Evolutionary conservation across 2,888 invertebrate genomes (phyloP), one percentile per base, ranked within the genome.

Genomic region (Drosophila infuscata): DNA sequence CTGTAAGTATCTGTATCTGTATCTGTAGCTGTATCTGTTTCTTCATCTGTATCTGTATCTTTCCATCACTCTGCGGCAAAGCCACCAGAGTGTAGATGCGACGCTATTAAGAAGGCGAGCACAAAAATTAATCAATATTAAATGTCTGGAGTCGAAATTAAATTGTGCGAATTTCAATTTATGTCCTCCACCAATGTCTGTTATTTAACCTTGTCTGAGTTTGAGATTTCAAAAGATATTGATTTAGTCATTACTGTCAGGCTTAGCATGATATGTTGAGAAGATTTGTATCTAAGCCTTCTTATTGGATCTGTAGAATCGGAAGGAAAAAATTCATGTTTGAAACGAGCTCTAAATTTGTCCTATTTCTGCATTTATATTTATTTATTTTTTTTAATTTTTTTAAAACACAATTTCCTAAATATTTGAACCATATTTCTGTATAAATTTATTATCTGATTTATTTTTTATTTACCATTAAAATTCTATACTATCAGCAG

Each of bases 121-220:
- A 59, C 72, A 46, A 66, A 68, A 86, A 83, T 88, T 83, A 88
- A 88, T 83, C 83, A 88, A 83, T 83, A 83, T 78, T 83, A 83
- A 81, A 83, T 83, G 83, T 87, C 73, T 61, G 75, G 70, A 73
- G 59, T 81, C 36, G 56, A 75, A 83, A 78, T 86, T 70, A 81
- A 86, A 81, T 56, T 73, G 77, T 43, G 70, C 69, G 66, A 62
- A 59, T 76, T 79, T 88, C 72, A 79, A 84, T 79, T 79, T 75
- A 74, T 74, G 33, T 46, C 17, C 52, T 15, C 30, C 35, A 9
- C 36, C 62, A 65, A 76, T 65, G 63, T 52, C 66, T 57, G 29
- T 66, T 60, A 70, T 52, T 56, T 61, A 69, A 69, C 29, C 35
- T 56, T 82, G 67, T 64, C 64, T 20, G n/a, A 8, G 20, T 25